A percentile compares a stretch with the other conserved stretches of the same genome.
Conservation (phyloP, 2,888 invertebrate genomes). For the Sphaerophoria rueppellii region DNA sequence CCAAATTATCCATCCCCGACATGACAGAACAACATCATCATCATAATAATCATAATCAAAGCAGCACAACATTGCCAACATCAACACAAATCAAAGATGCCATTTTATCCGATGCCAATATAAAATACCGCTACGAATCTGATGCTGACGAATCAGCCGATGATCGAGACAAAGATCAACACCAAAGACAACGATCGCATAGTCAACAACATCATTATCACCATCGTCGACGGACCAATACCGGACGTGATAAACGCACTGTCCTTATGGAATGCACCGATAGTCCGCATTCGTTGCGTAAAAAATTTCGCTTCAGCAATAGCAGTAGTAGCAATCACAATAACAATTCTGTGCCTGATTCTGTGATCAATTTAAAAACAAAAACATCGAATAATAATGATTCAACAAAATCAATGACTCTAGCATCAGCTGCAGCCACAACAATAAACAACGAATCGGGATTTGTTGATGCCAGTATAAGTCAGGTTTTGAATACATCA, state of each 20-base stretch:
- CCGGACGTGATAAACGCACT: slow-evolving; percentile 76
- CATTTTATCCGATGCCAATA: slow-evolving; percentile 71
- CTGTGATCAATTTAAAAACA: slow-evolving; percentile 64
- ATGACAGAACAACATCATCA: slow-evolving; percentile 11
- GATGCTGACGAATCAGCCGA: slow-evolving; percentile 73
- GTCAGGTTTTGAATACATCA: slow-evolving; percentile 76
- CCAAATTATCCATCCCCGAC: slow-evolving; percentile 77
- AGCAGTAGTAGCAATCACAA: slow-evolving; percentile 75
- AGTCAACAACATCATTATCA: slow-evolving; percentile 76
- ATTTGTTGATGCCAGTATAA: slow-evolving; percentile 80
- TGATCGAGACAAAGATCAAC: slow-evolving; percentile 52
- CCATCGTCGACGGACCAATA: slow-evolving; percentile 77
- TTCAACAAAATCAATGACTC: slow-evolving; percentile 63
- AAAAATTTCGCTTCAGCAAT: slow-evolving; percentile 79
- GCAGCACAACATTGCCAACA: slow-evolving; percentile 50
- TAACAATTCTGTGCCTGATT: slow-evolving; percentile 38
- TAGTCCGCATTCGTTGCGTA: slow-evolving; percentile 79
- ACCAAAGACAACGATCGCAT: slow-evolving; percentile 48
- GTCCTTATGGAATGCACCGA: slow-evolving; percentile 77
- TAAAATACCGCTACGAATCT: slow-evolving; percentile 64
- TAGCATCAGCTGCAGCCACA: slow-evolving; percentile 32
- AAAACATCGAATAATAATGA: slow-evolving; percentile 64
- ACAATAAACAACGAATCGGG: slow-evolving; percentile 79
- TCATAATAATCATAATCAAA: slow-evolving; percentile 5
- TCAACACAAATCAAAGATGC: slow-evolving; percentile 59